Conservation (phyloP, 2,888 invertebrate species). For the Zeuzera pyrina region DNA sequence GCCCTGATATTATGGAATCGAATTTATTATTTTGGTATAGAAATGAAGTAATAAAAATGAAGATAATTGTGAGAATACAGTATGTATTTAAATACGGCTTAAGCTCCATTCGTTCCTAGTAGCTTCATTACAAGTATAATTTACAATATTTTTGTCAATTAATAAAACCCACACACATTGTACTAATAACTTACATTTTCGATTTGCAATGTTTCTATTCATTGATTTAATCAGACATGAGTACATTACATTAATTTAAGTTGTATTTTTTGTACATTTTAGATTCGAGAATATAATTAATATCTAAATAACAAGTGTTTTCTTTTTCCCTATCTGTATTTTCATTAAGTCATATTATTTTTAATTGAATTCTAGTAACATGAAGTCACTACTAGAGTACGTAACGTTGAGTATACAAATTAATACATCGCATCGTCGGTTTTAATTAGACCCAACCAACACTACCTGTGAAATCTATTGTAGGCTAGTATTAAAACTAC, state of each 20-base stretch:
- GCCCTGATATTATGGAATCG: slow-evolving; percentile 65
- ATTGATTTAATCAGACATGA: slow-evolving; percentile 63
- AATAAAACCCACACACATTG: slow-evolving; percentile 39
- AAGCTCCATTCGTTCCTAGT: slow-evolving; percentile 59
- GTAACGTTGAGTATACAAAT: too few relatives aligned
- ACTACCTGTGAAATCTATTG: too few relatives aligned
- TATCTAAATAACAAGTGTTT: slow-evolving; percentile 54
- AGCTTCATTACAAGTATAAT: slow-evolving; percentile 51
- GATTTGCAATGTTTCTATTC: slow-evolving; percentile 49
- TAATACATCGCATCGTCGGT: too few relatives aligned
- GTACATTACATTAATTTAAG: slow-evolving; percentile 77
- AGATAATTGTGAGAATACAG: slow-evolving; percentile 30
- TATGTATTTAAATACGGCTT: slow-evolving; percentile 37
- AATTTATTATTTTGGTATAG: slow-evolving; percentile 59
- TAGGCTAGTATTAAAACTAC: too few relatives aligned
- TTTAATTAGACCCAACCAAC: too few relatives aligned
- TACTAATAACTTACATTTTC: slow-evolving; percentile 44
- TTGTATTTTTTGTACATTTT: slow-evolving; percentile 84
- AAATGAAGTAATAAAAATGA: slow-evolving; percentile 22
- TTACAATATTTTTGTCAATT: slow-evolving; percentile 56
- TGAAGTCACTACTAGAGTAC: not conserved
- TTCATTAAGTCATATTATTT: not conserved
- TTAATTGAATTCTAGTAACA: not conserved
- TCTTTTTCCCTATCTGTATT: not conserved
- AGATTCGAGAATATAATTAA: slow-evolving; percentile 82